These are phyloP conservation scores for Amphilophus citrinellus DNA, from an alignment of 2,113 vertebrate genomes.

Conservation along the genomic window DNA sequence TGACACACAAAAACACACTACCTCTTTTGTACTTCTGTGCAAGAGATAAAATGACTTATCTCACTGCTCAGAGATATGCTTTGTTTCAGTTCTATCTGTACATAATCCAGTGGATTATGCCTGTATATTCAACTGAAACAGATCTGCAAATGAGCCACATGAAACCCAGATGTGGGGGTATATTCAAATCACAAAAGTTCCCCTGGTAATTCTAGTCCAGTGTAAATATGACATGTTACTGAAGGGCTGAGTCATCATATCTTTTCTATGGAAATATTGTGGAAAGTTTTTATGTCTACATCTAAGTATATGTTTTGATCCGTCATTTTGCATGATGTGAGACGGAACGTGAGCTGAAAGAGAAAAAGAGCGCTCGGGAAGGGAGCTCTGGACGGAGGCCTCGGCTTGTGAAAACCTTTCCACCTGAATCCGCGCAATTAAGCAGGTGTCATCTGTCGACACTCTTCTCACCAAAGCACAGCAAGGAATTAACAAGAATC, in stretches of 20 bases:
- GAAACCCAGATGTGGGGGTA: conserved; percentile 21
- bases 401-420: conserved; percentile 50
- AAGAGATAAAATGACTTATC: conserved; percentile 23
- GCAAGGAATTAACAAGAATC: conserved; percentile 54
- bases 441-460: conserved; percentile 59
- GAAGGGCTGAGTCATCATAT: conserved; percentile 59
- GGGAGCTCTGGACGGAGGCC: conserved; percentile 35
- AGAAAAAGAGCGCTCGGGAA: conserved; percentile 25
- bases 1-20: conserved; percentile 16
- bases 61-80: neutral
- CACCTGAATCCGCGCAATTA: conserved; percentile 55
- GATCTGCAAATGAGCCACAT: neutral
- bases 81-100: neutral
- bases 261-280: conserved; percentile 46
- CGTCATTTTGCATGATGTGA: conserved; percentile 42
- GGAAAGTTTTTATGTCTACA: conserved; percentile 9
- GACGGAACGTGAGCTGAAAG: conserved; percentile 17
- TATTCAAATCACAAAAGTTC: conserved; percentile 38
- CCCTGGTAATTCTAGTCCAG: conserved; percentile 41
- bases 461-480: conserved; percentile 18
- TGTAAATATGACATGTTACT: conserved; percentile 43
- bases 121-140: conserved; percentile 7
- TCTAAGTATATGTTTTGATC: conserved; percentile 47
- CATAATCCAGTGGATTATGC: conserved; percentile 1
- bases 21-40: conserved; percentile 20